These are phyloP conservation scores for Dasyprocta punctata DNA, from an alignment of 2,113 vertebrate genomes.

Conservation along the genomic window DNA sequence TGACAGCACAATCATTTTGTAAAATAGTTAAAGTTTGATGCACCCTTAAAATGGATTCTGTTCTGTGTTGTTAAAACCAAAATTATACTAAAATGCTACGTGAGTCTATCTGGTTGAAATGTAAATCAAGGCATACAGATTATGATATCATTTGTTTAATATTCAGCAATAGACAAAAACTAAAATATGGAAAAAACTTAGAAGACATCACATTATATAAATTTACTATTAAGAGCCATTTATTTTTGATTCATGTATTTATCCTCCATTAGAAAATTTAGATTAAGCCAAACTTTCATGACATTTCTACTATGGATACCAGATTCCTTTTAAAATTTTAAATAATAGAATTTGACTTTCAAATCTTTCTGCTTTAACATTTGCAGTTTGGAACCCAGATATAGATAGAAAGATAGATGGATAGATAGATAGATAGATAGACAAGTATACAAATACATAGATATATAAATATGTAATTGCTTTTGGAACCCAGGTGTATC, in stretches of 20 bases:
- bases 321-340: not conserved
- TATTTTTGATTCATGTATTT: not conserved
- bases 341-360: not conserved
- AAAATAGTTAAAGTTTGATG: not conserved
- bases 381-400: not conserved
- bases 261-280: not conserved
- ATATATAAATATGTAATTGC: no score
- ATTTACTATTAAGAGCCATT: not conserved
- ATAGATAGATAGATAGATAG: no score
- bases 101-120: not conserved
- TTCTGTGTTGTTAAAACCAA: not conserved
- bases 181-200: not conserved
- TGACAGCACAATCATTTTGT: not conserved
- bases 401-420: no score
- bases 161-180: not conserved
- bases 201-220: not conserved
- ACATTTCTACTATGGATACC: not conserved
- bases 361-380: not conserved
- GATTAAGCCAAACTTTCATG: not conserved
- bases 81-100: not conserved
- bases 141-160: not conserved
- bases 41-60: not conserved
- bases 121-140: not conserved
- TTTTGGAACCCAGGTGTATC: no score
- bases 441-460: no score